Evolutionary conservation across 2,888 invertebrate genomes (phyloP), one percentile per base, ranked within the genome.

Genomic region (Itoplectis maculator): DNA sequence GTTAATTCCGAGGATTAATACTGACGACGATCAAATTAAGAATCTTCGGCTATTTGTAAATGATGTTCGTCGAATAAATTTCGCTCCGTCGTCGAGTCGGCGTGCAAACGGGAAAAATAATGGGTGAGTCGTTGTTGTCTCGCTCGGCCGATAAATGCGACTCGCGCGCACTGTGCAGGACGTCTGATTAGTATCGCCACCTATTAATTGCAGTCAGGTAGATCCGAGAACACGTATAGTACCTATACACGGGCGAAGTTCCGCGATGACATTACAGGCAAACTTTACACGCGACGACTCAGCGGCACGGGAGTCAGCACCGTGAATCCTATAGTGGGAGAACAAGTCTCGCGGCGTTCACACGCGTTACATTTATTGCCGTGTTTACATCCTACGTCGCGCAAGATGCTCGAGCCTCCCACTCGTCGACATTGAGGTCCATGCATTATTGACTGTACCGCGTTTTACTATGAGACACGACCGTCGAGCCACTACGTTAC

Each of bases 361-460:
- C 92, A 92, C 90, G 89, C 86, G 87, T 87, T 86, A 86, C 87
- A 85, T 84, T 85, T 85, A 86, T 86, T 85, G 81, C 59, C 61
- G 54, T 70, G 42, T 68, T 74, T 77, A 73, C 68, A 84, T 56
- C 49, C 13, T 35, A 35, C 20, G 23, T 18, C 5, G 49, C 49
- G 13, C 59, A 40, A 59, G 61, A 29, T 54, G 74, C 51, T 61
- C 18, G 42, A 77, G 84, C 82, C 86, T 86, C 87, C 86, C 82
- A 84, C 76, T 85, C 83, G 86, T 87, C 87, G 88, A 87, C 89
- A 89, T 88, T 89, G 89, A 89, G 86, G 86, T 79, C 81, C 84
- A 83, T 85, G 83, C 75, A 83, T 74, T 84, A 77, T 82, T 84
- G 37, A 47, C 29, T 51, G 42, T n/a, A 49, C 6, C 20, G 20